Conservation (phyloP, 2,888 invertebrate genomes). For the Caradrina clavipalpis region DNA sequence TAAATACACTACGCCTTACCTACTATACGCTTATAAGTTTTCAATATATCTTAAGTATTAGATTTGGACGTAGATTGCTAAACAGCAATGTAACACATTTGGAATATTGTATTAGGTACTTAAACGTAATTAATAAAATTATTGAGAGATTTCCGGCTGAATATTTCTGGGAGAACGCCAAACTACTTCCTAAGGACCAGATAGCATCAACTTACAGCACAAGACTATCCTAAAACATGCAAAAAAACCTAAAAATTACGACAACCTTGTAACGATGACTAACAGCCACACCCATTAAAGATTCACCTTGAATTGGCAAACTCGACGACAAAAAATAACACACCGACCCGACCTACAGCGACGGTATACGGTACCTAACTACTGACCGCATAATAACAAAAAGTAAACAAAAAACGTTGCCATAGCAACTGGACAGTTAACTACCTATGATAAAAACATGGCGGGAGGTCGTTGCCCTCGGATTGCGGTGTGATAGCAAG, state of each 20-base stretch:
- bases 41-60: too few species aligned
- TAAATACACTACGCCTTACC: too few species aligned
- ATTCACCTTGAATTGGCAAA: constrained; percentile 6
- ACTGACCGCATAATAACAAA: constrained; percentile 33
- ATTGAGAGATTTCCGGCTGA: too few species aligned
- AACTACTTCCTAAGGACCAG: too few species aligned
- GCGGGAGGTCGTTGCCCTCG: constrained; percentile 39
- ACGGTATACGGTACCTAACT: constrained; percentile 33
- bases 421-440: constrained; percentile 42
- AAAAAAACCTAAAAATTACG: background rate
- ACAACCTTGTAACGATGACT: constrained; percentile 16
- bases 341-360: background rate
- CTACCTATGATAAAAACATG: constrained; percentile 22
- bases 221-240: background rate
- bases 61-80: too few species aligned
- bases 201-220: too few species aligned
- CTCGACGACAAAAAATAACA: constrained; percentile 2
- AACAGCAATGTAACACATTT: too few species aligned
- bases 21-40: too few species aligned
- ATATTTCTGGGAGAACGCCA: too few species aligned
- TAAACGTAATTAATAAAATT: too few species aligned
- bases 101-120: too few species aligned
- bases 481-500: constrained; percentile 29
- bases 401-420: constrained; percentile 27
- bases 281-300: constrained; percentile 36